Base-by-base conservation (phyloP, 2,113 vertebrate species). In the Rhegmatorhina hoffmannsi region DNA sequence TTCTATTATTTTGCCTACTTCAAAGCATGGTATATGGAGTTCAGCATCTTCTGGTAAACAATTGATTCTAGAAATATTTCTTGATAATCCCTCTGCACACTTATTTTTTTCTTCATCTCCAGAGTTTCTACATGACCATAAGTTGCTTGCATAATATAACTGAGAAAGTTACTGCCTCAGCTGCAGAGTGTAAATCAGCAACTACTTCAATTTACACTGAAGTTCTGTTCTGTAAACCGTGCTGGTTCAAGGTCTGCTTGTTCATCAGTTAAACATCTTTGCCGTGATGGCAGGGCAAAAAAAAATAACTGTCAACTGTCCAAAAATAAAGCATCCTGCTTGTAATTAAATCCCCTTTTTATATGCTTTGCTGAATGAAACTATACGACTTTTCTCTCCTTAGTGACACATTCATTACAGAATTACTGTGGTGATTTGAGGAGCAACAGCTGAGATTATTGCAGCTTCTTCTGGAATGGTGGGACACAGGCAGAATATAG, bases 271-370 rank as follows among this genome's bases (percentile, higher is more conserved):
- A 43, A 74, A 67, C 23, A 50, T 34, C 38, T 68, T 91, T 9
- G 3, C 47, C 59, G n/a, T 0, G 0, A 10, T 34, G 23, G 7
- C 29, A 74, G 38, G 5, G 56, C 1, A 3, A 90, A 92, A 93
- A 93, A 58, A 67, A 34, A 63, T 33, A 55, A 49, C 62, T 50
- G 16, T 40, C 73, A 78, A 15, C 66, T 23, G 14, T 52, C 56
- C 11, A 47, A 72, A 89, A 87, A 17, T 13, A 55, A 79, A 68
- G 1, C 31, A 64, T 76, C 33, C 33, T 40, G 47, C 52, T 88
- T 60, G 36, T 53, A 89, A 78, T 80, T 91, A 53, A 89, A 8
- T 7, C 21, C 24, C 3, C 12, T 70, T 55, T 17, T 77, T 77
- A 31, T 15, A 38, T 46, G 62, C 55, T 74, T 67, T 50, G 49